phyloP scores from a whole-genome alignment of 2,113 vertebrate species.

The Narcine bancroftii region DNA sequence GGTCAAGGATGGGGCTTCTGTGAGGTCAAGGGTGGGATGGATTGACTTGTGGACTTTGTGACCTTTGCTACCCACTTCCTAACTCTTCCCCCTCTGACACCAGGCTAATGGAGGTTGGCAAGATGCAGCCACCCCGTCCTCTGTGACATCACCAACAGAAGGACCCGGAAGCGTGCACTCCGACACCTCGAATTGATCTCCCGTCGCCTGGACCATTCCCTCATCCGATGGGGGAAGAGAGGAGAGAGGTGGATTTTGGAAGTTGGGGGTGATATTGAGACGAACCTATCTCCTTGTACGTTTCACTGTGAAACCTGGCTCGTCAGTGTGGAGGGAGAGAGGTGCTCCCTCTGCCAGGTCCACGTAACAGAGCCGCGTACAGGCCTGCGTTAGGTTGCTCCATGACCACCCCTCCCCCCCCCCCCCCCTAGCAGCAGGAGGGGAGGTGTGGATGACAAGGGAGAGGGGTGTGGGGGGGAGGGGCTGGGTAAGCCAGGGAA shows the following conservation, averaged over 20 bases:
- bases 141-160: conserved; percentile 95
- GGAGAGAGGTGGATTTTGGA: not conserved
- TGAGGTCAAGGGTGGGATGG: too few relatives aligned
- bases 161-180: conserved; percentile 97
- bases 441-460: too few relatives aligned
- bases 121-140: conserved; percentile 90
- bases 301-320: conserved; percentile 65
- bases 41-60: too few relatives aligned
- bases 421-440: too few relatives aligned
- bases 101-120: conserved; percentile 98
- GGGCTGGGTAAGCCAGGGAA: too few relatives aligned
- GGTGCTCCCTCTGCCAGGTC: too few relatives aligned
- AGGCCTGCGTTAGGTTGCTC: too few relatives aligned
- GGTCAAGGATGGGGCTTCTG: too few relatives aligned
- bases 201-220: conserved; percentile 59
- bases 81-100: not conserved
- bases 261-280: conserved; percentile 51
- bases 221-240: conserved; percentile 67
- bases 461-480: too few relatives aligned
- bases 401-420: too few relatives aligned
- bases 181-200: conserved; percentile 97
- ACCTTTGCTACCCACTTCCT: not conserved
- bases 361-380: too few relatives aligned
- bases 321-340: not conserved
- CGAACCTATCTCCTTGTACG: conserved; percentile 66